Evolutionary conservation across 2,797 vertebrate genomes (phyloP).

Genomic region (Paratrypauchen microcephalus): DNA sequence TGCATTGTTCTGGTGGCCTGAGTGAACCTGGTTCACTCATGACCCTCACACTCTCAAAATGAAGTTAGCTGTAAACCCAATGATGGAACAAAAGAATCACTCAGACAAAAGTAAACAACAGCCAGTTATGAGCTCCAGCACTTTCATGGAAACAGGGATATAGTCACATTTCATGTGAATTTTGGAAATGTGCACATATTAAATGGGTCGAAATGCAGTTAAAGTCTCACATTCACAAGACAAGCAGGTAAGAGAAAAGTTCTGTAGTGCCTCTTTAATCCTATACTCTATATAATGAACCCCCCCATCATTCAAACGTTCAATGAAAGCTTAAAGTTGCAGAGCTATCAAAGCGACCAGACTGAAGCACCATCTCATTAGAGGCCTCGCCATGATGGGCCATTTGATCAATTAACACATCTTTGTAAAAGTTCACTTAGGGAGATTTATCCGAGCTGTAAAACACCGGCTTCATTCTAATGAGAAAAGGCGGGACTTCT

Average conservation of each 20-base stretch:
- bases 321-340: background rate
- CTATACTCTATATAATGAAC: background rate
- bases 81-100: background rate
- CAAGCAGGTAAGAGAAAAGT: background rate
- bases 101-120: no score
- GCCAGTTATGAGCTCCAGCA: no score
- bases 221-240: no score
- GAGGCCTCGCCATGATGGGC: slow-evolving; percentile 4
- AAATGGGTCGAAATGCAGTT: no score
- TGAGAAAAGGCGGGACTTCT: slow-evolving; percentile 44
- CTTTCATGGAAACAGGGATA: no score
- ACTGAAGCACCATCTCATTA: slow-evolving; percentile 36
- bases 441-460: slow-evolving; percentile 44
- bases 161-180: no score
- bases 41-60: background rate
- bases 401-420: slow-evolving; percentile 22
- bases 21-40: background rate
- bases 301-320: background rate
- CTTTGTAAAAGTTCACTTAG: slow-evolving; percentile 49
- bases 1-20: background rate
- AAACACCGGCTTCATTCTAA: slow-evolving; percentile 56
- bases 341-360: slow-evolving; percentile 21
- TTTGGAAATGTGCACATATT: no score
- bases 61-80: background rate
- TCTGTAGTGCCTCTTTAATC: background rate